A percentile compares a stretch with the other conserved stretches of the same genome.
These are phyloP conservation scores for Gymnothorax javanicus DNA, from an alignment of 2,797 vertebrate genomes.

Conservation along the genomic window DNA sequence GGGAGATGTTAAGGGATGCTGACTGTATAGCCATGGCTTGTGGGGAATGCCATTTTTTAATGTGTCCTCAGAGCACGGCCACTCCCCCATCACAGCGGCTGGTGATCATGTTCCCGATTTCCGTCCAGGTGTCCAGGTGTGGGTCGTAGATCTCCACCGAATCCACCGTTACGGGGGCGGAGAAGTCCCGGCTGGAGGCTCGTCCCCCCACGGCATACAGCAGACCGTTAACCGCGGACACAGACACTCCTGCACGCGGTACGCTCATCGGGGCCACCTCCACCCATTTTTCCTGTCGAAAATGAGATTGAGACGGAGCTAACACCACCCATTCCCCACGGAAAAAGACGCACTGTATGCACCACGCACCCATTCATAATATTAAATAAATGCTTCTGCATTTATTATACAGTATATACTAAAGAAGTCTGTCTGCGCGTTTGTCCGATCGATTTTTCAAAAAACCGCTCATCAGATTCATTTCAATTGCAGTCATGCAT, in stretches of 20 bases:
- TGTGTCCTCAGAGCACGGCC: slow-evolving; percentile 81
- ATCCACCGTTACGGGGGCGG: slow-evolving; percentile 91
- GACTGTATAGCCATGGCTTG: not conserved
- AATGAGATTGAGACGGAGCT: slow-evolving; percentile 1
- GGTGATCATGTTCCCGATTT: slow-evolving; percentile 96
- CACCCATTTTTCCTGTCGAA: slow-evolving; percentile 87
- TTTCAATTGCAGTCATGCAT: too few species aligned
- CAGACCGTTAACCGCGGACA: slow-evolving; percentile 89
- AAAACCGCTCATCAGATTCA: too few species aligned
- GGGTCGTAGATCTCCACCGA: slow-evolving; percentile 97
- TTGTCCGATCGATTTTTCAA: too few species aligned
- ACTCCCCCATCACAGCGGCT: slow-evolving; percentile 96
- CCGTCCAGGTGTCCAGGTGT: slow-evolving; percentile 91
- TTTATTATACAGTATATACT: too few species aligned
- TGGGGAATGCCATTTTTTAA: not conserved
- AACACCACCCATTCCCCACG: not conserved
- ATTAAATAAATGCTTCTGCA: not conserved
- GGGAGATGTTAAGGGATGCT: not conserved
- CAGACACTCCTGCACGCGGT: slow-evolving; percentile 87
- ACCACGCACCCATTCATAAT: not conserved
- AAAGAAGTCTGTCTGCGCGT: too few species aligned
- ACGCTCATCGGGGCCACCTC: slow-evolving; percentile 92
- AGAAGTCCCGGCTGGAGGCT: slow-evolving; percentile 87
- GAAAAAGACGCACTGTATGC: not conserved
- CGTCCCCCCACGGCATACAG: slow-evolving; percentile 90